Percentiles rank a stretch among this genome's conserved stretches.
These are phyloP conservation scores for Pseudochaenichthys georgianus DNA, from an alignment of 2,797 vertebrate species.

Conservation along the genomic window DNA sequence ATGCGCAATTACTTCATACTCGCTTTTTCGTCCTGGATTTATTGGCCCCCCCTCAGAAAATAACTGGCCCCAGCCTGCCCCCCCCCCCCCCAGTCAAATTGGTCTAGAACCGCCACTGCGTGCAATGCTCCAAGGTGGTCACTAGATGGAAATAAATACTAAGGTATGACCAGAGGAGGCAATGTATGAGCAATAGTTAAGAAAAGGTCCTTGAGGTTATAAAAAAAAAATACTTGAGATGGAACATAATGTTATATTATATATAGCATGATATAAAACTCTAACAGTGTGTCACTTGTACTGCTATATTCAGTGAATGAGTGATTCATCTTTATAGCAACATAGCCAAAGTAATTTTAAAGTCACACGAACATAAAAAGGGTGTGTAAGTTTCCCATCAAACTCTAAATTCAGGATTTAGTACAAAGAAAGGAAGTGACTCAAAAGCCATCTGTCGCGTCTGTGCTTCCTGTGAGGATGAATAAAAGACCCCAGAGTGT, in stretches of 20 bases:
- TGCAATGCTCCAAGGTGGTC: conserved; percentile 27
- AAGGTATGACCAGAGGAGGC: conserved; percentile 24
- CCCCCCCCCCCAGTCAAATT: too few relatives aligned
- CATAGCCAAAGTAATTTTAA: conserved; percentile 21
- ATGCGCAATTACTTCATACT: too few relatives aligned
- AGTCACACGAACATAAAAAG: conserved; percentile 38
- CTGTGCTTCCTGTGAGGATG: conserved; percentile 51
- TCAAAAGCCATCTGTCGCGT: conserved; percentile 66
- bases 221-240: conserved; percentile 4
- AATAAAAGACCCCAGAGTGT: conserved; percentile 50
- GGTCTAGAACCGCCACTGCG: too few relatives aligned
- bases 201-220: conserved; percentile 15
- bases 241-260: conserved; percentile 3
- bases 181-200: not conserved
- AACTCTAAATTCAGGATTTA: conserved; percentile 52
- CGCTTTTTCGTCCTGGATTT: too few relatives aligned
- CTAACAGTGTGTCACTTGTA: not conserved
- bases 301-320: conserved; percentile 33
- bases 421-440: conserved; percentile 48
- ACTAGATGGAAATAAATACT: conserved; percentile 61
- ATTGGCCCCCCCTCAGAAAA: too few relatives aligned
- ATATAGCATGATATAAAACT: conserved; percentile 20
- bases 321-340: conserved; percentile 28
- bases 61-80: too few relatives aligned
- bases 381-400: conserved; percentile 52